Evolutionary conservation across 2,888 invertebrate genomes (phyloP).

Genomic region (Hesperia comma): DNA sequence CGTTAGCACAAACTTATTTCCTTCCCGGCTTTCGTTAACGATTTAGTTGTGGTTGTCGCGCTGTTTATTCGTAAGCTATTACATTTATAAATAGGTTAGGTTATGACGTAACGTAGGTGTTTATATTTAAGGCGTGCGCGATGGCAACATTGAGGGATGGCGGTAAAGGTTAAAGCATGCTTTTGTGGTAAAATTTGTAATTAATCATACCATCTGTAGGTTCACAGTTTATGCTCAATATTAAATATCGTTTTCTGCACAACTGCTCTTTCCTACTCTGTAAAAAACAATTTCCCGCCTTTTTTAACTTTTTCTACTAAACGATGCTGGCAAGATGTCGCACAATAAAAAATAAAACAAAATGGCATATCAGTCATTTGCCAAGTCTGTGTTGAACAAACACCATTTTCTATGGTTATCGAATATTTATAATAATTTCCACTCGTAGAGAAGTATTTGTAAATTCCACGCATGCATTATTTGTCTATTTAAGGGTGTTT

Average conservation of each 20-base stretch:
- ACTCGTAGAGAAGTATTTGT: conserved; percentile 26
- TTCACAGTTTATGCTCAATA: conserved; percentile 47
- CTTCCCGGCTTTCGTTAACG: conserved; percentile 13
- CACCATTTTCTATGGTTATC: conserved; percentile 24
- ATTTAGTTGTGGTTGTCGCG: conserved; percentile 58
- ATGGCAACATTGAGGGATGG: conserved; percentile 46
- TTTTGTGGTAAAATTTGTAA: conserved; percentile 41
- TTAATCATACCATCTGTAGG: conserved; percentile 42
- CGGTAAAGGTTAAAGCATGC: conserved; percentile 37
- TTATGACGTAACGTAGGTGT: conserved; percentile 72
- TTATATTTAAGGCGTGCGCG: conserved; percentile 66
- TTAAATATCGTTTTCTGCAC: conserved; percentile 37
- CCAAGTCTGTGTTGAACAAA: conserved; percentile 25
- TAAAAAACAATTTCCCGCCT: conserved; percentile 26
- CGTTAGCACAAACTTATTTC: conserved; percentile 59
- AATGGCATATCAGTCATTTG: conserved; percentile 43
- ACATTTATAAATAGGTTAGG: conserved; percentile 69
- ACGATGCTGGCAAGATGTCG: conserved; percentile 7
- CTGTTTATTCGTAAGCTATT: conserved; percentile 68
- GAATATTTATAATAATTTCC: conserved; percentile 29
- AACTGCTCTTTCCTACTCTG: conserved; percentile 16
- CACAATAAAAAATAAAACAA: conserved; percentile 17
- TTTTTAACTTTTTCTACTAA: conserved; percentile 36
- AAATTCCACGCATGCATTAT: conserved; percentile 59
- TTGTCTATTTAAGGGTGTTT: conserved; percentile 65